Evolutionary conservation across 2,113 vertebrate genomes (phyloP).

Genomic region (human (Homo sapiens)): DNA sequence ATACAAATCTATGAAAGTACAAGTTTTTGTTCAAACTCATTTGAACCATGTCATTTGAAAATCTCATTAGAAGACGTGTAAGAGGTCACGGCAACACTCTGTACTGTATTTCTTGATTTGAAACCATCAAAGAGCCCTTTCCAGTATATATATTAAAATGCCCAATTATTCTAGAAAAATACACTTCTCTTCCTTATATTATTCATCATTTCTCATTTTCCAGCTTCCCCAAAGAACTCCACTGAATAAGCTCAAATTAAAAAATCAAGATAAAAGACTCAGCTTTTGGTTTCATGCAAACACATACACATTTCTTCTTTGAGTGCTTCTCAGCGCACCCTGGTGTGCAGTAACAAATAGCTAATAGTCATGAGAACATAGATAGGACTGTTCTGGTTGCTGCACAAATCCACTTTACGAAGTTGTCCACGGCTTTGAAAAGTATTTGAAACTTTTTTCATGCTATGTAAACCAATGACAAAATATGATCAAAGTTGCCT

Average conservation of each 20-base stretch:
- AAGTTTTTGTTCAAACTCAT: not conserved
- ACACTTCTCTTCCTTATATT: not conserved
- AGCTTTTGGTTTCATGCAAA: not conserved
- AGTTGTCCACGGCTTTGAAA: not conserved
- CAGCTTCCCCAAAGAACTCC: not conserved
- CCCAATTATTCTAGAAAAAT: constrained; percentile 26
- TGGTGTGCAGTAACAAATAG: not conserved
- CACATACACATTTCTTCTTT: not conserved
- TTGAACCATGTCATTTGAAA: not conserved
- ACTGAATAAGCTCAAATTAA: not conserved
- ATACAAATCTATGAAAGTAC: not conserved
- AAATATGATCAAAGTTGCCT: not conserved
- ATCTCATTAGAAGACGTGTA: not conserved
- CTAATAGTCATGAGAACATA: not conserved
- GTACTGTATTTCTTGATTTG: constrained; percentile 11
- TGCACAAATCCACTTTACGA: not conserved
- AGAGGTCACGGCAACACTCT: not conserved
- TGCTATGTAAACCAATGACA: not conserved
- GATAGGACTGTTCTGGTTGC: not conserved
- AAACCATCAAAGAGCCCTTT: not conserved
- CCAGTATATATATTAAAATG: not conserved
- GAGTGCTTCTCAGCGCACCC: not conserved
- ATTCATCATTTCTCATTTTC: not conserved
- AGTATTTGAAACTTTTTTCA: not conserved
- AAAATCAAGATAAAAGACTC: not conserved